Percentiles rank a stretch among this genome's conserved stretches.
Evolutionary conservation across 2,113 vertebrate species (phyloP).

Genomic region (Rutilus rutilus): DNA sequence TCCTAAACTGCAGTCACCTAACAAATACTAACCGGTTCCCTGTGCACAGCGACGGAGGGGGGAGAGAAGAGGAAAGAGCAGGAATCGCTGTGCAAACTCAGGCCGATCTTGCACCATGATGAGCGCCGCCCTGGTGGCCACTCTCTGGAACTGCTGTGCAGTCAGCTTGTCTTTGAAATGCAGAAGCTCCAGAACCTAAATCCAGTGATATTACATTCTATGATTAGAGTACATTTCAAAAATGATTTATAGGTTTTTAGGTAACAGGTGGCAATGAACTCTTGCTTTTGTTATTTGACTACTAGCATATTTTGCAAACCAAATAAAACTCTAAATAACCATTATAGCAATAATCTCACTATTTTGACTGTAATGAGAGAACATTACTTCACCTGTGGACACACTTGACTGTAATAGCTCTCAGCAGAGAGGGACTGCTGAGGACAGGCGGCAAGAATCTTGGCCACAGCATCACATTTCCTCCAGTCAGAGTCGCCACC

Average conservation of each 20-base stretch:
- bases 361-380: background rate
- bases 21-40: constrained; percentile 71
- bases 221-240: background rate
- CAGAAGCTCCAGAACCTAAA: constrained; percentile 87
- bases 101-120: constrained; percentile 80
- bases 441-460: constrained; percentile 88
- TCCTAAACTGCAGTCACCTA: constrained; percentile 7
- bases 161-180: constrained; percentile 85
- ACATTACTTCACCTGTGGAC: constrained; percentile 85
- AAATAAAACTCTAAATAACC: background rate
- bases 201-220: background rate
- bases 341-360: background rate
- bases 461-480: constrained; percentile 87
- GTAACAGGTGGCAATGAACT: background rate
- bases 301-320: background rate
- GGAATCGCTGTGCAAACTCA: constrained; percentile 74
- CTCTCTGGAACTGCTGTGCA: constrained; percentile 85
- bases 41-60: constrained; percentile 77
- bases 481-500: constrained; percentile 87
- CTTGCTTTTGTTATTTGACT: background rate
- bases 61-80: constrained; percentile 81
- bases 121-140: constrained; percentile 83
- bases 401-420: constrained; percentile 84
- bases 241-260: background rate
- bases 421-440: constrained; percentile 87